Evolutionary conservation across 2,797 vertebrate species (phyloP).

Genomic region (Chrysocyon brachyurus): DNA sequence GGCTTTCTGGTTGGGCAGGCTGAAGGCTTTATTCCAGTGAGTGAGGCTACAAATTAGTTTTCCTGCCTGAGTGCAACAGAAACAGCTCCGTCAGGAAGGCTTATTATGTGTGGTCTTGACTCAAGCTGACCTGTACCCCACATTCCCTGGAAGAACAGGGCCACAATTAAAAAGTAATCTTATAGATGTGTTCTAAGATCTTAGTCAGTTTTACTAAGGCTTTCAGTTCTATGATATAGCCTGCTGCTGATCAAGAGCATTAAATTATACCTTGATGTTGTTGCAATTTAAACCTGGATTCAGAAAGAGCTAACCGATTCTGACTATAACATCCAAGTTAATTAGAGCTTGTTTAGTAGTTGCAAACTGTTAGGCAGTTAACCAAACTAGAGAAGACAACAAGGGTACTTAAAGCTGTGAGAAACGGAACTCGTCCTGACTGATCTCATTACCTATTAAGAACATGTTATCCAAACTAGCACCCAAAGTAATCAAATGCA

Average conservation of each 20-base stretch:
- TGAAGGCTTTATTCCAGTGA: background rate
- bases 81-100: background rate
- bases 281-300: slow-evolving; percentile 13
- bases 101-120: background rate
- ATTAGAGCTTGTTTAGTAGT: slow-evolving; percentile 61
- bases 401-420: slow-evolving; percentile 17
- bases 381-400: slow-evolving; percentile 68
- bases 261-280: slow-evolving; percentile 17
- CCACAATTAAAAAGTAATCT: background rate
- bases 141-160: background rate
- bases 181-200: background rate
- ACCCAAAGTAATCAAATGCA: background rate
- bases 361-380: slow-evolving; percentile 30
- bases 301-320: slow-evolving; percentile 40
- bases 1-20: background rate
- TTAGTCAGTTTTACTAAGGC: background rate
- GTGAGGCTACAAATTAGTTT: background rate
- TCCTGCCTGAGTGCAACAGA: background rate
- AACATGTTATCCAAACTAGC: background rate
- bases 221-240: background rate
- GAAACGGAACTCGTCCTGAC: slow-evolving; percentile 35
- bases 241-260: background rate
- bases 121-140: background rate
- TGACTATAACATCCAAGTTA: slow-evolving; percentile 44
- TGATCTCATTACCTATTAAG: background rate